These are phyloP conservation scores for Ochropacha duplaris DNA, from an alignment of 2,888 invertebrate genomes.

Conservation along the genomic window DNA sequence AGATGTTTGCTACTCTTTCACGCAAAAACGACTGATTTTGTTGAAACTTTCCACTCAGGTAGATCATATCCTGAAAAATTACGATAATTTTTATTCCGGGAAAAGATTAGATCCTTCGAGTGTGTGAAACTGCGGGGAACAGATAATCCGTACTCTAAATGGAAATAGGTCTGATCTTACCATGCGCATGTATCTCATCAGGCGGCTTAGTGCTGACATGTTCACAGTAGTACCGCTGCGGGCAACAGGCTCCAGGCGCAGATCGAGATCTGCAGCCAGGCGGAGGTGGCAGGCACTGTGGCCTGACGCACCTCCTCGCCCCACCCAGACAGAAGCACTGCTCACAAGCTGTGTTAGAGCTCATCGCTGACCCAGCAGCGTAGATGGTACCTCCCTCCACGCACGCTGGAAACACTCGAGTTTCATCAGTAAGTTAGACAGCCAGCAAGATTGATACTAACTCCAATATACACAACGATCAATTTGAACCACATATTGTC, in stretches of 20 bases:
- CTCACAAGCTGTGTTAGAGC: conserved; percentile 89
- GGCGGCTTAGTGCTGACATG: conserved; percentile 38
- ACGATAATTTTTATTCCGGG: no score
- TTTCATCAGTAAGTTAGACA: conserved; percentile 28
- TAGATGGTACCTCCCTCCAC: conserved; percentile 87
- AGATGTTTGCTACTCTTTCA: no score
- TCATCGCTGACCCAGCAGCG: conserved; percentile 92
- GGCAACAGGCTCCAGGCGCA: conserved; percentile 88
- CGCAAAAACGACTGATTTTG: no score
- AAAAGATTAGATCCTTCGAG: no score
- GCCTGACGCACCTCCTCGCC: conserved; percentile 88
- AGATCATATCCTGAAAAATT: no score
- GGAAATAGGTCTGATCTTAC: conserved; percentile 23
- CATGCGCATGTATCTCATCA: conserved; percentile 39
- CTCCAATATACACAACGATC: neutral
- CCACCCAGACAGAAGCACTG: conserved; percentile 93
- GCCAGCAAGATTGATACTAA: neutral
- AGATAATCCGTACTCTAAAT: neutral
- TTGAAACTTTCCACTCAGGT: no score
- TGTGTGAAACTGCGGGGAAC: no score
- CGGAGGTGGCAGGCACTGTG: conserved; percentile 89
- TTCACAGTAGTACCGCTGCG: conserved; percentile 88
- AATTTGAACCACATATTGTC: no score
- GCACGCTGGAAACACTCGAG: conserved; percentile 83
- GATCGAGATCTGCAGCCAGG: conserved; percentile 87